Evolutionary conservation across 2,888 invertebrate species (phyloP).

Genomic region (Plebejus melissa): DNA sequence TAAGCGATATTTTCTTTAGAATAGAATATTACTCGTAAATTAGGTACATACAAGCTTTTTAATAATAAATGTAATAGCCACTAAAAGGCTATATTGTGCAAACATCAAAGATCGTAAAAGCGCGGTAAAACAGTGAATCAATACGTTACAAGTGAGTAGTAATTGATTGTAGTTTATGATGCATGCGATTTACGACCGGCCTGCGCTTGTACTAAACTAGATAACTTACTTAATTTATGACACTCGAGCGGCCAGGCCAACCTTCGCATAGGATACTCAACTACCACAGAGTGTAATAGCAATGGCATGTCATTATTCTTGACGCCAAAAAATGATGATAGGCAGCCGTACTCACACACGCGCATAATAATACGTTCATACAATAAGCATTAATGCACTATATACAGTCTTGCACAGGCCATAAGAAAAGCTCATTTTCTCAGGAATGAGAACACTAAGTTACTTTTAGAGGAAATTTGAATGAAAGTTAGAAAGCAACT

Average conservation of each 20-base stretch:
- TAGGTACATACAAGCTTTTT: neutral
- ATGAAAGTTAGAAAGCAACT: too few relatives aligned
- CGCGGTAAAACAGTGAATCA: neutral
- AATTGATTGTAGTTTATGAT: constrained; percentile 20
- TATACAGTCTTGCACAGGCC: too few relatives aligned
- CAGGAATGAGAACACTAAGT: too few relatives aligned
- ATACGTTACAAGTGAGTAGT: constrained; percentile 2
- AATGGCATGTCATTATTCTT: too few relatives aligned
- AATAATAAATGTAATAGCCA: neutral
- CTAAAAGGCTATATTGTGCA: neutral
- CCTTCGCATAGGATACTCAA: neutral
- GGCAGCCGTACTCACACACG: too few relatives aligned
- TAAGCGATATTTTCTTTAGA: too few relatives aligned
- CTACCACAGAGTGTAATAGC: neutral
- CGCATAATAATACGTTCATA: too few relatives aligned
- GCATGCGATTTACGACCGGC: neutral
- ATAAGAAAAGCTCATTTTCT: too few relatives aligned
- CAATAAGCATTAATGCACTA: too few relatives aligned
- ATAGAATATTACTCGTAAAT: neutral
- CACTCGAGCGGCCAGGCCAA: neutral
- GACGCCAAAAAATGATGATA: too few relatives aligned
- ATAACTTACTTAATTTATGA: constrained; percentile 18
- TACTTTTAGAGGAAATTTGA: too few relatives aligned
- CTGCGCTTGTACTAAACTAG: constrained; percentile 20
- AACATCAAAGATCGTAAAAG: neutral